Evolutionary conservation across 2,113 vertebrate species (phyloP).

Genomic region (Dunckerocampus dactyliophorus): DNA sequence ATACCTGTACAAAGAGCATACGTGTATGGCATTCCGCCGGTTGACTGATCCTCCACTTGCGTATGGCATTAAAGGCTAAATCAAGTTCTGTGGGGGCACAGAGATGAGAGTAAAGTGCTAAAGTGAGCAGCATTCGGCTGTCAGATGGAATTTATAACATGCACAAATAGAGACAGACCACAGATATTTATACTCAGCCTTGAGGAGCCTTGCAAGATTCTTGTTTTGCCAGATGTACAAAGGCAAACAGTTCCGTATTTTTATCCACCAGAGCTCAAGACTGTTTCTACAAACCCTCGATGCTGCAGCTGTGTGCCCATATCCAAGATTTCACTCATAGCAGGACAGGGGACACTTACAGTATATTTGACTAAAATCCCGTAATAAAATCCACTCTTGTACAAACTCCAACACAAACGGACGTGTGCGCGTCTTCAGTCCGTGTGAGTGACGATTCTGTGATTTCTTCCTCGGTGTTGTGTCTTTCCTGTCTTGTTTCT

Average conservation of each 20-base stretch:
- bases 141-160: constrained; percentile 27
- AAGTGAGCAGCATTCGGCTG: constrained; percentile 1
- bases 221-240: constrained; percentile 30
- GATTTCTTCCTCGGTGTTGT: constrained; percentile 16
- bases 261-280: constrained; percentile 59
- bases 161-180: constrained; percentile 22
- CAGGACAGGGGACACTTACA: constrained; percentile 8
- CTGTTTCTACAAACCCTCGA: constrained; percentile 71
- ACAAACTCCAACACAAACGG: constrained; percentile 43
- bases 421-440: constrained; percentile 40
- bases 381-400: constrained; percentile 25
- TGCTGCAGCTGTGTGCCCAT: constrained; percentile 63
- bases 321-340: constrained; percentile 16
- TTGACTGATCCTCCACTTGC: constrained; percentile 17
- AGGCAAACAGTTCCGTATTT: constrained; percentile 36
- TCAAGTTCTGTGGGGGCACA: constrained; percentile 1
- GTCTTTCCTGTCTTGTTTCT: constrained; percentile 43
- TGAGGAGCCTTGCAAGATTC: constrained; percentile 16
- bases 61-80: constrained; percentile 24
- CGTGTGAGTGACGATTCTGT: constrained; percentile 24
- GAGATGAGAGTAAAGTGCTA: constrained; percentile 13
- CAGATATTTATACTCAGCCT: constrained; percentile 7
- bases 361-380: constrained; percentile 39
- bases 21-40: constrained; percentile 32
- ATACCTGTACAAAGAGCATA: constrained; percentile 5